phyloP scores from a whole-genome alignment of 1,140 invertebrate genomes.

The Panagrolaimus sp. region DNA sequence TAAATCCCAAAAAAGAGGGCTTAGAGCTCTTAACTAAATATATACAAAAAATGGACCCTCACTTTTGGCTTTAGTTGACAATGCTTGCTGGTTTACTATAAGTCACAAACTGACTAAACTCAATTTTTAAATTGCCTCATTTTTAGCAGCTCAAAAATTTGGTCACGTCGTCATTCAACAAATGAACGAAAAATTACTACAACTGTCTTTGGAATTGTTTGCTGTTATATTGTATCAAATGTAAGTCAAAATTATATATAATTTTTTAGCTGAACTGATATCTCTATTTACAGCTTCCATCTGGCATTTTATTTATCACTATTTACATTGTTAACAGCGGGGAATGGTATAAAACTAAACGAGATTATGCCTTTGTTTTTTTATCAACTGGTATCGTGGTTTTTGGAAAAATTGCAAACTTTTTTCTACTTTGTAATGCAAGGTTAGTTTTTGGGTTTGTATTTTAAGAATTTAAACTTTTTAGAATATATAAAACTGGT shows the following conservation, averaged over 20 bases:
- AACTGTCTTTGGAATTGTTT: not conserved
- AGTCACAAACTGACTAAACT: no score
- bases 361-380: not conserved
- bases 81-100: no score
- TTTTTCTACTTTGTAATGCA: not conserved
- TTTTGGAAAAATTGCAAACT: constrained; percentile 9
- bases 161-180: not conserved
- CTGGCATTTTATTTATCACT: not conserved
- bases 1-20: no score
- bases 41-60: no score
- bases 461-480: no score
- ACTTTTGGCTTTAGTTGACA: no score
- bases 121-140: not conserved
- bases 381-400: not conserved
- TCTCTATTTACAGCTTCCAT: not conserved
- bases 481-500: no score
- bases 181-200: not conserved
- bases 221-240: constrained; percentile 10
- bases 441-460: no score
- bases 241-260: no score
- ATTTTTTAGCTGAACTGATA: no score
- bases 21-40: no score
- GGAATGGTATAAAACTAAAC: not conserved
- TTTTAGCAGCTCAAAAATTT: not conserved
- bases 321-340: not conserved